A percentile compares a stretch with the other conserved stretches of the same genome.
These are phyloP conservation scores for Anthonomus grandis DNA, from an alignment of 1,140 invertebrate species.

Conservation along the genomic window DNA sequence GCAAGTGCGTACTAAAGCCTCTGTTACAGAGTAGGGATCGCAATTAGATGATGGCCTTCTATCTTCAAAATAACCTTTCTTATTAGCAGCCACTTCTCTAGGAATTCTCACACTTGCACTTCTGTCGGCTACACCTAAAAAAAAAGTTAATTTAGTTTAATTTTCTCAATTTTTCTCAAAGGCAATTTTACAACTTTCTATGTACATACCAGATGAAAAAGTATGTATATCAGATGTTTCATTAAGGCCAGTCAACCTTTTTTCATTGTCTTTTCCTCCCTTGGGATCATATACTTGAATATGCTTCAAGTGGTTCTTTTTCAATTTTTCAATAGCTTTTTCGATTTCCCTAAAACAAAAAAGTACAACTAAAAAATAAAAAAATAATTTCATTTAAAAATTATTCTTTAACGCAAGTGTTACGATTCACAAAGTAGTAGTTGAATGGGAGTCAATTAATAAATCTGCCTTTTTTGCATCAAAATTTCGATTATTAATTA, in stretches of 20 bases:
- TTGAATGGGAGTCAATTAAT: no score
- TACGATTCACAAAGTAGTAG: no score
- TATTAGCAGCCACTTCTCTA: conserved; percentile 77
- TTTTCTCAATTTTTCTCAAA: not conserved
- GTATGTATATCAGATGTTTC: conserved; percentile 85
- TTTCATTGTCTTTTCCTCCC: conserved; percentile 76
- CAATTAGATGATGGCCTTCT: conserved; percentile 89
- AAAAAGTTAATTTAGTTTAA: conserved; percentile 4
- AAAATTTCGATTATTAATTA: no score
- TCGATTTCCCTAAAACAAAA: conserved; percentile 66
- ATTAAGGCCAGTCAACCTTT: conserved; percentile 76
- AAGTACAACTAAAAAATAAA: no score
- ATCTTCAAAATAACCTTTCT: conserved; percentile 91
- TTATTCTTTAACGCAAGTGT: no score
- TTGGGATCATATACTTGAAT: conserved; percentile 88
- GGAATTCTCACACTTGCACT: conserved; percentile 80
- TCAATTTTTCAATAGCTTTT: conserved; percentile 77
- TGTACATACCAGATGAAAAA: conserved; percentile 61
- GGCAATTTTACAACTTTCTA: not conserved
- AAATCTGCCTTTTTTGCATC: no score
- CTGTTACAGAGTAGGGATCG: conserved; percentile 73
- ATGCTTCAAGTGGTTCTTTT: conserved; percentile 77
- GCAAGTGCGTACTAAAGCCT: conserved; percentile 63
- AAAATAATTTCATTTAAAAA: no score
- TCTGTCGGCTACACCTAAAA: conserved; percentile 72